These are phyloP conservation scores for Oxyura jamaicensis DNA, from an alignment of 2,113 vertebrate genomes.

Conservation along the genomic window DNA sequence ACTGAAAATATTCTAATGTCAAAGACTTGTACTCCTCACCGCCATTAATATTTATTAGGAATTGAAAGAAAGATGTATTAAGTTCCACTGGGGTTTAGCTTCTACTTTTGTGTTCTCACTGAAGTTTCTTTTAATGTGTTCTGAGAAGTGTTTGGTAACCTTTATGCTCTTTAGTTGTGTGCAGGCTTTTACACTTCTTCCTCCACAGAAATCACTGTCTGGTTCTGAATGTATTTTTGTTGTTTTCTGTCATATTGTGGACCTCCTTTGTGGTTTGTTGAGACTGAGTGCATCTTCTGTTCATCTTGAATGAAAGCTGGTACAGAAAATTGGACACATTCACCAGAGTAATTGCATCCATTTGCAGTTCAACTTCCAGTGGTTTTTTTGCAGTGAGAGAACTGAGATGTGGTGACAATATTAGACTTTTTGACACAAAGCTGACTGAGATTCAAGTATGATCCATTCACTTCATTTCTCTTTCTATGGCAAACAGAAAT, in stretches of 20 bases:
- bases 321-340: slow-evolving; percentile 44
- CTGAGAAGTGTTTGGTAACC: slow-evolving; percentile 39
- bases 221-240: slow-evolving; percentile 15
- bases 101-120: slow-evolving; percentile 21
- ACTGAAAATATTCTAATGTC: slow-evolving; percentile 11
- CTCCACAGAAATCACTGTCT: slow-evolving; percentile 22
- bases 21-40: not conserved
- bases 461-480: not conserved
- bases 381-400: slow-evolving; percentile 17
- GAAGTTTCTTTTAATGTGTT: slow-evolving; percentile 34
- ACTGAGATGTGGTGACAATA: not conserved
- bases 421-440: not conserved
- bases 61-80: not conserved
- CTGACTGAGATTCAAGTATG: not conserved
- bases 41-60: slow-evolving; percentile 46
- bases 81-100: slow-evolving; percentile 1
- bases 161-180: not conserved
- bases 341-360: slow-evolving; percentile 25
- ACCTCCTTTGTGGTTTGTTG: slow-evolving; percentile 24
- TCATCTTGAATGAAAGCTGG: slow-evolving; percentile 21
- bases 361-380: slow-evolving; percentile 49
- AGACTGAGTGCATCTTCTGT: slow-evolving; percentile 34
- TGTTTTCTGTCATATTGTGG: not conserved
- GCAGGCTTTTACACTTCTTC: not conserved
- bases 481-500: not conserved